These are phyloP conservation scores for Tenebrio molitor DNA, from an alignment of 1,140 invertebrate species.

Conservation along the genomic window DNA sequence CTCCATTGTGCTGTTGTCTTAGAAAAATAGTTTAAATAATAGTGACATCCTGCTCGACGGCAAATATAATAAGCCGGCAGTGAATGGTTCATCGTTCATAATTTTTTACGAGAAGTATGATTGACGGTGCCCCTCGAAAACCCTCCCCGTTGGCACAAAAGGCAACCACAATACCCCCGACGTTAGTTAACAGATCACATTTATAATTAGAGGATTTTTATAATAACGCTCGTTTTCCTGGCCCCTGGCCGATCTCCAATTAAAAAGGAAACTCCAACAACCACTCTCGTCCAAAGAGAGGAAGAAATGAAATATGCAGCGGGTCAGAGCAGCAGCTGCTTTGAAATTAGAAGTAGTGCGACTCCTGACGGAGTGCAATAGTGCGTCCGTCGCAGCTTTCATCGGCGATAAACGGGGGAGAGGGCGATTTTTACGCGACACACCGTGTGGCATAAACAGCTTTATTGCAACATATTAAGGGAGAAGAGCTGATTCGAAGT, in stretches of 20 bases:
- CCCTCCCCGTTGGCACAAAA: conserved; percentile 48
- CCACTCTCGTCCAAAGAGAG: conserved; percentile 11
- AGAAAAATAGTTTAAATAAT: conserved; percentile 37
- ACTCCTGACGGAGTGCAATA: conserved; percentile 20
- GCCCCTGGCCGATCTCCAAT: conserved; percentile 48
- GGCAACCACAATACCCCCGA: conserved; percentile 46
- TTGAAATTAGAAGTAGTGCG: neutral
- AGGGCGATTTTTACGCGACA: conserved; percentile 37
- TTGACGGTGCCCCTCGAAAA: conserved; percentile 45
- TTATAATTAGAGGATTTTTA: conserved; percentile 55
- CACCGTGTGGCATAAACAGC: conserved; percentile 45
- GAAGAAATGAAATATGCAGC: conserved; percentile 44
- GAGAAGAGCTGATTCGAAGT: conserved; percentile 48
- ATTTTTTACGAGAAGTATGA: conserved; percentile 47
- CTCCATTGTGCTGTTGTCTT: conserved; percentile 20
- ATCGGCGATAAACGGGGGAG: conserved; percentile 46
- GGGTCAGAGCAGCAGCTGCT: conserved; percentile 41
- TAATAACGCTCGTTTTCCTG: conserved; percentile 47
- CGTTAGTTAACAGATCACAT: conserved; percentile 49
- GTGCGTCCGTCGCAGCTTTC: conserved; percentile 22
- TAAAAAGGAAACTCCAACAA: conserved; percentile 36
- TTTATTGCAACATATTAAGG: conserved; percentile 48
- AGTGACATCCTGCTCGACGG: conserved; percentile 18
- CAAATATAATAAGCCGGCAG: neutral
- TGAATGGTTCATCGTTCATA: conserved; percentile 30